Base-by-base conservation (phyloP, 2,888 invertebrate species). In the Diachrysia chrysitis region DNA sequence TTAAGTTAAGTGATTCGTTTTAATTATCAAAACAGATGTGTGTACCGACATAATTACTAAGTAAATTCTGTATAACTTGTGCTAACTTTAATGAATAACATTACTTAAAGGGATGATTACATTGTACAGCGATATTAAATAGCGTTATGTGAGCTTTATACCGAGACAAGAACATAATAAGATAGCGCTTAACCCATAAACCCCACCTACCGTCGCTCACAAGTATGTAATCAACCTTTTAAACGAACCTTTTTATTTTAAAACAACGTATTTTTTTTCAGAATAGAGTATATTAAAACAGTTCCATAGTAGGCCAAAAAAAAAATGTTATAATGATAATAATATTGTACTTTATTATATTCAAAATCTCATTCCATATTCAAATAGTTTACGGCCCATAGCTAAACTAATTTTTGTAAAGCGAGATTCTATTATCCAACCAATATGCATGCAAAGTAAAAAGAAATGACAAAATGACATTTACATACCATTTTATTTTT, bases 401-500 rank as follows among this genome's bases (percentile, higher is more conserved):
- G 67, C 63, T 65, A 63, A 71, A 71, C 66, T 69, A 68, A 71
- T 71, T 66, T 71, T 66, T 65, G 65, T 73, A 60, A 73, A 42
- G 64, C 59, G 32, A 55, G 58, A 78, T 72, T 76, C 63, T 71
- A 77, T 77, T 81, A 81, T 58, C 66, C 54, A 61, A 58, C 81
- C 79, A 86, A 85, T 87, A 86, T 83, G 73, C 80, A 86, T 85
- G 74, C 74, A 84, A 82, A 87, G 82, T 84, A 79, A 82, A 78
- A 83, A 69, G 70, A 78, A 81, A 86, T 75, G 65, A 67, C 64
- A 85, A 78, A 81, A 86, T 75, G 65, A 67, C 64, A 85, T 87
- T 86, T 85, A 77, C 85, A 85, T 85, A 73, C 76, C 78, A 82
- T 83, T 85, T 77, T 85, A 83, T 87, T 84, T 85, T 81, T 78